Conservation (phyloP, 1,140 invertebrate species). For the Monochamus saltuarius region DNA sequence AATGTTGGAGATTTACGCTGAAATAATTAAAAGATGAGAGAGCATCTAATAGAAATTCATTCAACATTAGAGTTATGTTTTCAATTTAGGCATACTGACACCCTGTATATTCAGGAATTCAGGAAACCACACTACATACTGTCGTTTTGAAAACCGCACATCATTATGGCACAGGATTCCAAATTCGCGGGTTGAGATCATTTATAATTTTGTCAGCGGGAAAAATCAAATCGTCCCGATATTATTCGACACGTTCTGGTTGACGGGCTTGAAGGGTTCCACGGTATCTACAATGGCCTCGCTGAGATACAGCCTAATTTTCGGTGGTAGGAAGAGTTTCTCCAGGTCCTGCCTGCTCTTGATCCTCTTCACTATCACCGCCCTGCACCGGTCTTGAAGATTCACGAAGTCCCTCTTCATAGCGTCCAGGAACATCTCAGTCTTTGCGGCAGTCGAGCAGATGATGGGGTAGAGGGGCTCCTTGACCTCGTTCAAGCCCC, state of each 20-base stretch:
- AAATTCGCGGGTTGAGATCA: too few species aligned
- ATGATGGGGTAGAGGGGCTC: slow-evolving; percentile 70
- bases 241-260: slow-evolving; percentile 9
- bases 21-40: too few species aligned
- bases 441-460: slow-evolving; percentile 74
- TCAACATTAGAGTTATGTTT: too few species aligned
- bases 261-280: slow-evolving; percentile 36
- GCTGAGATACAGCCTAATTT: slow-evolving; percentile 55
- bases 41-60: too few species aligned
- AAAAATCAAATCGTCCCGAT: too few species aligned
- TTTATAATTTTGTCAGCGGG: too few species aligned
- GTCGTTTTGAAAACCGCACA: too few species aligned
- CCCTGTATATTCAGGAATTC: too few species aligned
- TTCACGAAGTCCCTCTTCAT: slow-evolving; percentile 64
- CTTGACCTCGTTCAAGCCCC: slow-evolving; percentile 57
- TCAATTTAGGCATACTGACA: too few species aligned
- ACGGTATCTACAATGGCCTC: slow-evolving; percentile 50
- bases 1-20: too few species aligned
- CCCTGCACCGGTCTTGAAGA: slow-evolving; percentile 66
- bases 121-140: too few species aligned
- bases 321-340: slow-evolving; percentile 53
- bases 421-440: slow-evolving; percentile 62
- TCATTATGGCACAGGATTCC: too few species aligned
- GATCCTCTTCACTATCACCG: slow-evolving; percentile 56
- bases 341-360: slow-evolving; percentile 51